Evolutionary conservation across 2,888 invertebrate genomes (phyloP).

Genomic region (Malthinus seriepunctatus): DNA sequence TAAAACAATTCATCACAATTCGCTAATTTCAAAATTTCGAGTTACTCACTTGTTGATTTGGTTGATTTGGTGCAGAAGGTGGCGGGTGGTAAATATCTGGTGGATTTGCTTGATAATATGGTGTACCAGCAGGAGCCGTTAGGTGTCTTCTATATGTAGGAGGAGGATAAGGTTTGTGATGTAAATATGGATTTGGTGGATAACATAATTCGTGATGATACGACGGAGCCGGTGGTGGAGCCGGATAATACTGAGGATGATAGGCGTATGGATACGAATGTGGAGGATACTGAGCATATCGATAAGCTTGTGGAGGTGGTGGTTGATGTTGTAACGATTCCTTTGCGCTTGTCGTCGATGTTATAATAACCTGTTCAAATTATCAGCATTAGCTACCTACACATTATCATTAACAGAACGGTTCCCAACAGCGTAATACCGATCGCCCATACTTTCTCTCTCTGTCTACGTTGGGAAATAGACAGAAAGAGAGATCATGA

Average conservation of each 20-base stretch:
- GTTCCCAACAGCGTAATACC: no score
- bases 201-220: constrained; percentile 59
- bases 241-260: constrained; percentile 57
- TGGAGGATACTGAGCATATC: constrained; percentile 43
- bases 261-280: constrained; percentile 47
- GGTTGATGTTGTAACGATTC: constrained; percentile 52
- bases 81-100: constrained; percentile 57
- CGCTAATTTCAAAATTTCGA: background rate
- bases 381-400: no score
- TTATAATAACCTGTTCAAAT: constrained; percentile 50
- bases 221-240: constrained; percentile 46
- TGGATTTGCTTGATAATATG: constrained; percentile 58
- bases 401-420: no score
- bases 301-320: constrained; percentile 46
- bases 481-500: no score
- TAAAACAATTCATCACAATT: constrained; percentile 14
- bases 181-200: constrained; percentile 51
- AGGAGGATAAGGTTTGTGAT: constrained; percentile 46
- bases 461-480: no score
- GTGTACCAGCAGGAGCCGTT: constrained; percentile 47
- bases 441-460: no score
- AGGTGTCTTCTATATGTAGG: constrained; percentile 46
- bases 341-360: constrained; percentile 51
- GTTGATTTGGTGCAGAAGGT: constrained; percentile 46
- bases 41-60: constrained; percentile 45